A percentile compares a stretch with the other conserved stretches of the same genome.
phyloP scores from a whole-genome alignment of 2,113 vertebrate genomes.

The Chloropsis hardwickii region DNA sequence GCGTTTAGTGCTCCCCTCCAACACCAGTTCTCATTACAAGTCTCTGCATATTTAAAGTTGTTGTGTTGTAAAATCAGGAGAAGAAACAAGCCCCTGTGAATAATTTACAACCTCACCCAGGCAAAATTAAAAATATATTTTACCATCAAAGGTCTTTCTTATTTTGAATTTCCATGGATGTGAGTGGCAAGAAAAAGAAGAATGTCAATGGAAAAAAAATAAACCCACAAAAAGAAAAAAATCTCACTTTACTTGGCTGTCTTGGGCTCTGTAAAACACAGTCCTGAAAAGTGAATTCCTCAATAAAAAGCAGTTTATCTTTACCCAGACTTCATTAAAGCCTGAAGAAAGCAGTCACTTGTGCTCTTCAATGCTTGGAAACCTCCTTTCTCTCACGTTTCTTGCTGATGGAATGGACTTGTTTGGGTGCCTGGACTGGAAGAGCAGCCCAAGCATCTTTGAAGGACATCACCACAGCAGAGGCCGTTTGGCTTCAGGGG shows the following conservation, averaged over 20 bases:
- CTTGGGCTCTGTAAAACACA: background rate
- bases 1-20: conserved; percentile 12
- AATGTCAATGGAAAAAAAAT: background rate
- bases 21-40: conserved; percentile 13
- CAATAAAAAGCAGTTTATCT: background rate
- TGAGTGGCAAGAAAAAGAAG: background rate
- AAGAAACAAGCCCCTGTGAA: conserved; percentile 64
- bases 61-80: conserved; percentile 65
- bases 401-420: background rate
- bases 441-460: background rate
- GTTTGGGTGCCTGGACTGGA: background rate
- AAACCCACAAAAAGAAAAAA: background rate
- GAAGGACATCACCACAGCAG: background rate
- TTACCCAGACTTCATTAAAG: background rate
- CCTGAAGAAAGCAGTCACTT: background rate
- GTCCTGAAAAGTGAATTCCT: background rate
- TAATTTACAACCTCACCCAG: conserved; percentile 67
- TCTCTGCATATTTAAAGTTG: conserved; percentile 73
- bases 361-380: background rate
- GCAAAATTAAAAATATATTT: conserved; percentile 82
- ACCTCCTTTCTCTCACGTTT: background rate
- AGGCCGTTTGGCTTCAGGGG: background rate
- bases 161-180: conserved; percentile 10
- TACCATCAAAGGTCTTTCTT: conserved; percentile 48
- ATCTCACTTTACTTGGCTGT: background rate